phyloP scores from a whole-genome alignment of 1,140 invertebrate genomes.

The Zaprionus ornatus region DNA sequence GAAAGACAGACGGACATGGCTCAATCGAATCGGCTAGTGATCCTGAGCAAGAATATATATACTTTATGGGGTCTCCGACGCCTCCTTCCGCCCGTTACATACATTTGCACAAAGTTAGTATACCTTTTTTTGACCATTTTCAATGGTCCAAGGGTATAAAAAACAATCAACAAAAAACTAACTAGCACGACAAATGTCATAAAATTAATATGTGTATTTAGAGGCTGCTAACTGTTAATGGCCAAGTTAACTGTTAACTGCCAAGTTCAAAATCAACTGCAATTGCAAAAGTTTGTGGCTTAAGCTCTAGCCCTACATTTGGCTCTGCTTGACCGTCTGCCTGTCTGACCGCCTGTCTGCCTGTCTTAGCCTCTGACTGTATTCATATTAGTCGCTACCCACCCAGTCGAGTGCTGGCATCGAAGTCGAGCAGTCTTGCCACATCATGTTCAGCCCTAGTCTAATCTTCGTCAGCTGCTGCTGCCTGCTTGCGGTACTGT shows the following conservation, averaged over 20 bases:
- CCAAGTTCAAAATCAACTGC: conserved; percentile 66
- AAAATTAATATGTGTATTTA: conserved; percentile 20
- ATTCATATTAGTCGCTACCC: conserved; percentile 49
- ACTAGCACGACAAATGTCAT: conserved; percentile 2
- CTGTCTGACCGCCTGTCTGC: background rate
- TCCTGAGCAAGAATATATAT: too few species aligned
- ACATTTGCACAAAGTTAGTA: too few species aligned
- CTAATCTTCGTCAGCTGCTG: conserved; percentile 35
- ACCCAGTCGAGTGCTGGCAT: conserved; percentile 58
- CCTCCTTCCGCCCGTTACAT: too few species aligned
- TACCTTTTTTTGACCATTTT: too few species aligned
- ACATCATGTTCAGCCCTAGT: conserved; percentile 39
- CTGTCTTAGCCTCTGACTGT: conserved; percentile 6
- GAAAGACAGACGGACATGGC: too few species aligned
- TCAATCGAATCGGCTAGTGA: too few species aligned
- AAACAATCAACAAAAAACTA: background rate
- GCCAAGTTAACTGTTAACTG: conserved; percentile 44
- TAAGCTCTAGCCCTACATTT: conserved; percentile 45
- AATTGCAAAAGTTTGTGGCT: conserved; percentile 25
- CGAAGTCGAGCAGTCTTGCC: conserved; percentile 40
- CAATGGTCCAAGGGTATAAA: too few species aligned
- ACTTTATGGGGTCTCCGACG: too few species aligned
- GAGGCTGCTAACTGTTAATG: background rate
- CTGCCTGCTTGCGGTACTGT: conserved; percentile 27
- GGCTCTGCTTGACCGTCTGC: conserved; percentile 11